Evolutionary conservation across 2,888 invertebrate genomes (phyloP), one percentile per base, ranked within the genome.

Genomic region (Torymus aiolomorphi): DNA sequence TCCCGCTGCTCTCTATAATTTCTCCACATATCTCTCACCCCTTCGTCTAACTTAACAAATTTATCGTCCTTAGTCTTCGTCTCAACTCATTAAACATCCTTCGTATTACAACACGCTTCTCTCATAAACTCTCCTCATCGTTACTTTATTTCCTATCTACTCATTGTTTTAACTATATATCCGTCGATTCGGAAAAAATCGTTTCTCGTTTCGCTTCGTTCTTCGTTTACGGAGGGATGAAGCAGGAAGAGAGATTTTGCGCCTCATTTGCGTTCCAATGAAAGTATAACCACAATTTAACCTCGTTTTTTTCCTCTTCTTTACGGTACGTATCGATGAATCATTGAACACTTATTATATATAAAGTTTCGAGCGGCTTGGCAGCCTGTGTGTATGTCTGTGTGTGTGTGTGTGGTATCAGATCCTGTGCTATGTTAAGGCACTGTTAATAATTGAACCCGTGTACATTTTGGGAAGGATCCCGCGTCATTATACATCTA

Each of bases 51-150:
- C 42, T 65, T 63, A 57, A 42, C 52, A 69, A 71, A 63, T 81
- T 78, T 83, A 78, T 76, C 79, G 69, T 80, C 80, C 65, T 78
- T 80, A 81, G 70, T 80, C 78, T 78, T 76, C 74, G 18, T 75
- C 66, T 62, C 67, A 65, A 74, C 77, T 70, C 74, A 74, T 70
- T 65, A 42, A 51, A 69, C n/a, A 73, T 69, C 56, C 31, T 62
- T 67, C 31, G 63, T 65, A 62, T 18, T 24, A 69, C 54, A 66
- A n/a, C n/a, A n/a, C 49, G 61, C 51, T 70, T 76, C 57, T 59
- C 42, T 54, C 61, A 54, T 56, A 69, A 42, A 42, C 42, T 42
- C 42, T 8, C 8, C 42, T 70, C 12, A 24, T 63, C 61, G 62
- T 76, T 70, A 73, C 70, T 77, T 80, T 78, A 65, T 78, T 79